Conservation (phyloP, 2,113 vertebrate species). For the Dipodomys spectabilis region DNA sequence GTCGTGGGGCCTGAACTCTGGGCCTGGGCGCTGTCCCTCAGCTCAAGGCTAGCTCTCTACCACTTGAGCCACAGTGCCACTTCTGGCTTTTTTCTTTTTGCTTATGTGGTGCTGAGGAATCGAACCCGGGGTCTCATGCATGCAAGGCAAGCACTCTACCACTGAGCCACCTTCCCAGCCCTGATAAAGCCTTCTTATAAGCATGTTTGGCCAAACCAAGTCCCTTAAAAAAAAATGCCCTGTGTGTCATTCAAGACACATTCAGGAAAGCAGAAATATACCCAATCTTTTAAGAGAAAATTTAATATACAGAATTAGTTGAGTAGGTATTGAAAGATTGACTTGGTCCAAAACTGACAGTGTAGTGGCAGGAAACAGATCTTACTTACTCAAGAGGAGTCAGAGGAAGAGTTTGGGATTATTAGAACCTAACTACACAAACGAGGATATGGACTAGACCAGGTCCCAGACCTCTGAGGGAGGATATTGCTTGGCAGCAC, state of each 20-base stretch:
- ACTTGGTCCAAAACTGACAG: not conserved
- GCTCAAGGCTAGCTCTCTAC: no score
- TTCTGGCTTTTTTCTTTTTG: no score
- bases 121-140: no score
- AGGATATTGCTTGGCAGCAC: no score
- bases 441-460: not conserved
- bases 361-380: not conserved
- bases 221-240: not conserved
- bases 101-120: no score
- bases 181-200: not conserved
- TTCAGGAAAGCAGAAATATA: not conserved
- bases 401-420: not conserved
- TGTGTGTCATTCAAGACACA: not conserved
- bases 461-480: not conserved
- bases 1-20: no score
- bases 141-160: no score
- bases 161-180: no score
- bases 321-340: not conserved
- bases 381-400: not conserved
- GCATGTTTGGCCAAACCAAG: not conserved
- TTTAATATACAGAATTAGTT: not conserved
- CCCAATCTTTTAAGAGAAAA: not conserved
- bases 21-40: no score
- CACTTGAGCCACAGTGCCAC: no score
- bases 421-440: not conserved